Base-by-base conservation (phyloP, 23 tunicate genomes). In the Ascidia mentula region DNA sequence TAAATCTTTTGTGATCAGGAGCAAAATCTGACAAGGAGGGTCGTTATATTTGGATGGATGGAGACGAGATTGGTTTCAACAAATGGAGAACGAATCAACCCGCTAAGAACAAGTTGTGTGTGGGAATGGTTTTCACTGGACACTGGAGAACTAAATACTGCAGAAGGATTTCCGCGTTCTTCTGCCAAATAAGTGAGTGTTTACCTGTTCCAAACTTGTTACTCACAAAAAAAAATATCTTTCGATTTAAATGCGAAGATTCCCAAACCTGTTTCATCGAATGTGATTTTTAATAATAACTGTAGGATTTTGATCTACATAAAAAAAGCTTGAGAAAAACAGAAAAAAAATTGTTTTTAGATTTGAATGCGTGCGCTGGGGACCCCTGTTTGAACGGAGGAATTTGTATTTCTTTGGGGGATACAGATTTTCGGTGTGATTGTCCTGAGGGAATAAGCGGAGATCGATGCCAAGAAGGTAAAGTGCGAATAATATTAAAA, bases 371-470 rank as follows among this genome's bases (percentile, higher is more conserved):
- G 22, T 83, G 87, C 37, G 77, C 59, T 24, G 87, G 46, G 6
- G 87, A 83, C 46, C 87, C 87, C 18, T 83, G 87, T 34, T n/a
- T 38, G 31, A 75, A 83, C 74, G 82, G 73, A 6, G 87, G 87
- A 17, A 46, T 32, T 73, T 83, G 87, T 31, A 34, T 76, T 28
- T 36, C 81, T 2, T 26, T 36, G 15, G 81, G 77, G n/a, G 39
- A 38, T 9, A 33, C 39, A 8, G 72, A 74, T 31, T 75, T 83
- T 45, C n/a, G n/a, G 9, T 83, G 87, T 46, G 31, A 34, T 12
- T 83, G 87, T 76, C 80, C 73, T 6, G 61, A 70, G 35, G 81
- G 81, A 20, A 45, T 53, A 60, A 83, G 71, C 17, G 87, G 87
- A 4, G 72, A 45, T 31, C 73, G 73, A 13, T 83, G 87, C 59